A percentile compares a stretch with the other conserved stretches of the same genome.
These are phyloP conservation scores for Colostygia pectinataria DNA, from an alignment of 2,888 invertebrate species.

Conservation along the genomic window DNA sequence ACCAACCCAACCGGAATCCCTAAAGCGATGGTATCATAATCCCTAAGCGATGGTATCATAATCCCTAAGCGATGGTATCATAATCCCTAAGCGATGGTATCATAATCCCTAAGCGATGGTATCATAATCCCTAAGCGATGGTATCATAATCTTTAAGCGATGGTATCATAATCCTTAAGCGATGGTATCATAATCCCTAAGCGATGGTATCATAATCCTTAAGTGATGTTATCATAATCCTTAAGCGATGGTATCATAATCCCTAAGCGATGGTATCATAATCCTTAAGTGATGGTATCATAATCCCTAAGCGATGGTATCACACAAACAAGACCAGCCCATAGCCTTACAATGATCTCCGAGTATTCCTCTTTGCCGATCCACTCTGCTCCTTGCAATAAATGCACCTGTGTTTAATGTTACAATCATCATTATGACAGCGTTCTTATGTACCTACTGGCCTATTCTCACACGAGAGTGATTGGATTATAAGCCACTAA, in stretches of 20 bases:
- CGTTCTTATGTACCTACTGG: too few species aligned
- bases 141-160: too few species aligned
- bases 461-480: too few species aligned
- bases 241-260: conserved; percentile 5
- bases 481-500: too few species aligned
- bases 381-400: conserved; percentile 72
- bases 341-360: conserved; percentile 67
- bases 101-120: not conserved
- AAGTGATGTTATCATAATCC: too few species aligned
- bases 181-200: conserved; percentile 2
- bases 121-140: not conserved
- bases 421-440: too few species aligned
- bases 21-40: conserved; percentile 6
- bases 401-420: conserved; percentile 59
- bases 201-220: conserved; percentile 2
- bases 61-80: not conserved
- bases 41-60: too few species aligned
- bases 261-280: conserved; percentile 10
- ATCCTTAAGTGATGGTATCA: too few species aligned
- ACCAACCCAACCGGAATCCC: conserved; percentile 11
- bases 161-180: not conserved
- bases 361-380: conserved; percentile 67
- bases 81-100: too few species aligned
- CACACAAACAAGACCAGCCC: conserved; percentile 10
- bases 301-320: not conserved